phyloP scores from a whole-genome alignment of 1,140 invertebrate genomes.

The Papilio helenus region DNA sequence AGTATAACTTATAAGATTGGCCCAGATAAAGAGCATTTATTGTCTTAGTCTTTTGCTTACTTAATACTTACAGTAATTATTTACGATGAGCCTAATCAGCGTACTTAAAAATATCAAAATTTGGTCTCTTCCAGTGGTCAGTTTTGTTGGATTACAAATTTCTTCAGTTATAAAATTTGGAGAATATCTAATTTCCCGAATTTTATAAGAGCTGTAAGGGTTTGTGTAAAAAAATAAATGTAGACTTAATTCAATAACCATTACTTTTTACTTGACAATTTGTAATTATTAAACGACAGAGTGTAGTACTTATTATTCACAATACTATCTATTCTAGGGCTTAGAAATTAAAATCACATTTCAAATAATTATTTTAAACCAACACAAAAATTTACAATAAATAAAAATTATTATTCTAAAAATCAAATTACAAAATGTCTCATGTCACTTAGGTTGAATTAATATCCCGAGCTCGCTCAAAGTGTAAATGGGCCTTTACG shows the following conservation, averaged over 20 bases:
- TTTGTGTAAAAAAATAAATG: neutral
- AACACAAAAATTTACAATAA: constrained; percentile 7
- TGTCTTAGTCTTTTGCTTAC: no score
- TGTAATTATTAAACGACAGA: neutral
- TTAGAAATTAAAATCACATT: constrained; percentile 32
- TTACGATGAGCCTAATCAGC: neutral
- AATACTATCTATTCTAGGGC: constrained; percentile 26
- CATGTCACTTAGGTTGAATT: neutral
- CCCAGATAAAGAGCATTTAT: neutral
- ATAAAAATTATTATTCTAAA: constrained; percentile 1
- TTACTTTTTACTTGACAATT: constrained; percentile 22
- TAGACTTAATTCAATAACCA: constrained; percentile 12
- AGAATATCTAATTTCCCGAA: no score
- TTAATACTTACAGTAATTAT: no score
- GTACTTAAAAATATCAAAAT: neutral
- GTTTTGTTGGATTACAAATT: neutral
- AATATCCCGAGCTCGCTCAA: neutral
- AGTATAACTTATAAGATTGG: neutral
- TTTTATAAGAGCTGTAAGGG: neutral
- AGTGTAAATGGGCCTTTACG: neutral
- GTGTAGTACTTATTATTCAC: constrained; percentile 17
- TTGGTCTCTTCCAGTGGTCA: neutral
- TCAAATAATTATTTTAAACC: constrained; percentile 22
- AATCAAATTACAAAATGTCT: constrained; percentile 26
- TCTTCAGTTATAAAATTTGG: no score